phyloP scores from a whole-genome alignment of 2,888 invertebrate genomes.

The Mimumesa dahlbomi region DNA sequence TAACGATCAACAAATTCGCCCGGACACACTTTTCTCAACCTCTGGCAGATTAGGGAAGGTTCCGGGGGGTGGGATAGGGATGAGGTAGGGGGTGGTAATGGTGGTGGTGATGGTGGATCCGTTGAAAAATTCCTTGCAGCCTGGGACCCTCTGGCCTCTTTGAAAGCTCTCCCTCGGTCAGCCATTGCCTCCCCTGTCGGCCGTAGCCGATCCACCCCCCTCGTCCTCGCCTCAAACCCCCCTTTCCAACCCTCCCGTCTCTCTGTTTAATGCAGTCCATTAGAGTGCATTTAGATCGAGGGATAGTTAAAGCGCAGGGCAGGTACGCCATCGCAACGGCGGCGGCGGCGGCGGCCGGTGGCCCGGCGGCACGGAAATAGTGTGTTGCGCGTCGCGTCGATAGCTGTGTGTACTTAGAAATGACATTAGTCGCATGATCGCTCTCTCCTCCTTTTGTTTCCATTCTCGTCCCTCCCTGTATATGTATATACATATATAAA shows the following conservation, averaged over 20 bases:
- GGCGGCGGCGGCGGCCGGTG: constrained; percentile 46
- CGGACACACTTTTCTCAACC: background rate
- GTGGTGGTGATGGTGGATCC: too few relatives aligned
- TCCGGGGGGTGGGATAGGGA: too few relatives aligned
- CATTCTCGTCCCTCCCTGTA: background rate
- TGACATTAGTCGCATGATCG: constrained; percentile 69
- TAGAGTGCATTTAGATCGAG: constrained; percentile 80
- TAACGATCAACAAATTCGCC: too few relatives aligned
- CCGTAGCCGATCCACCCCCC: constrained; percentile 39
- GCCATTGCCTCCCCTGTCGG: constrained; percentile 52
- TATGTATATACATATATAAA: too few relatives aligned
- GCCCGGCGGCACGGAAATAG: constrained; percentile 73
- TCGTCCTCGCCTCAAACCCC: constrained; percentile 42
- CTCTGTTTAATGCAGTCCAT: constrained; percentile 80
- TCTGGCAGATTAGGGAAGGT: constrained; percentile 6
- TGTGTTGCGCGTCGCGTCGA: constrained; percentile 65
- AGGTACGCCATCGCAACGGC: constrained; percentile 67
- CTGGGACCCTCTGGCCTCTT: constrained; percentile 47
- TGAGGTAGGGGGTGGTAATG: too few relatives aligned
- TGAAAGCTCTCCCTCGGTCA: constrained; percentile 60
- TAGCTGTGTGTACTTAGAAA: constrained; percentile 69
- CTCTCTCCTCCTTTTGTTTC: constrained; percentile 27
- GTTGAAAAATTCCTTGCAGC: constrained; percentile 36
- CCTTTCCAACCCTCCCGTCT: constrained; percentile 64
- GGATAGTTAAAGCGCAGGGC: constrained; percentile 78